A percentile compares a stretch with the other conserved stretches of the same genome.
These are phyloP conservation scores for Bombyx mori DNA, from an alignment of 1,140 invertebrate species.

Conservation along the genomic window DNA sequence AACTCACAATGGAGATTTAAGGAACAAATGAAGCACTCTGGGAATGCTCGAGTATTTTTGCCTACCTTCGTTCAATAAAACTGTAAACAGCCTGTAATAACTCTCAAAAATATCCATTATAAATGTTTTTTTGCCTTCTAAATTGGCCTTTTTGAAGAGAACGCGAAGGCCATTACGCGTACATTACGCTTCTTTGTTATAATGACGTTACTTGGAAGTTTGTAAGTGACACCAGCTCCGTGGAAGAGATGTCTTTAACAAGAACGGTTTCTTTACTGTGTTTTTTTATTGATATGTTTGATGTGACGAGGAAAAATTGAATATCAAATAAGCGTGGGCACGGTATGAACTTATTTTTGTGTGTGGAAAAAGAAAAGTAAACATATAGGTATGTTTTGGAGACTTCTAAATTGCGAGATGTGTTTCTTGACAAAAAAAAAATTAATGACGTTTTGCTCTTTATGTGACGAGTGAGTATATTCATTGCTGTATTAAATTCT, in stretches of 20 bases:
- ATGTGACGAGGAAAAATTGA: too few relatives aligned
- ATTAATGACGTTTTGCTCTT: too few relatives aligned
- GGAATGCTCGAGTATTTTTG: too few relatives aligned
- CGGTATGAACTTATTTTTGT: too few relatives aligned
- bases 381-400: neutral
- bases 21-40: too few relatives aligned
- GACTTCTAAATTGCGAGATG: neutral
- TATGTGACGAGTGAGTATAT: too few relatives aligned
- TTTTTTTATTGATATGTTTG: too few relatives aligned
- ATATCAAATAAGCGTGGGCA: too few relatives aligned
- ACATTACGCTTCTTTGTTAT: slow-evolving; percentile 15
- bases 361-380: neutral
- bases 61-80: neutral
- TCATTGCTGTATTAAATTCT: too few relatives aligned
- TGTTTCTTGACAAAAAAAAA: too few relatives aligned
- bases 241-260: neutral
- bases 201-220: slow-evolving; percentile 21
- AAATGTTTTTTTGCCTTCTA: slow-evolving; percentile 14
- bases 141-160: slow-evolving; percentile 15
- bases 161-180: slow-evolving; percentile 15
- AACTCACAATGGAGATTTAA: too few relatives aligned
- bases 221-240: slow-evolving; percentile 14
- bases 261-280: too few relatives aligned
- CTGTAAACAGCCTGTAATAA: slow-evolving; percentile 4
- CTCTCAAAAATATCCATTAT: slow-evolving; percentile 5